phyloP scores from a whole-genome alignment of 2,888 invertebrate genomes.

The Germaria angustata region DNA sequence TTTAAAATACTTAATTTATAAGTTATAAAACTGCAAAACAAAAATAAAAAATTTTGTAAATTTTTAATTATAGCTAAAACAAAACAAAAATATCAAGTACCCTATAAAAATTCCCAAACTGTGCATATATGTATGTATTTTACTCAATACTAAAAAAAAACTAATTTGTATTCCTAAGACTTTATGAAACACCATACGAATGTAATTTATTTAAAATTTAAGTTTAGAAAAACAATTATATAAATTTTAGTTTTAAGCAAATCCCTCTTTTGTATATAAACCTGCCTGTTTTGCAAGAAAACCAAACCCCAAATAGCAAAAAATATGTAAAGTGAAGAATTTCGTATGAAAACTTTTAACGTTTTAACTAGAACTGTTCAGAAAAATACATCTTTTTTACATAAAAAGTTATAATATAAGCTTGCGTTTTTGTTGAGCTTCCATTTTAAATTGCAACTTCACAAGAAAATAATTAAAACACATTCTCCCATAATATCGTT shows the following conservation, averaged over 20 bases:
- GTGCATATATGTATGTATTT: conserved; percentile 51
- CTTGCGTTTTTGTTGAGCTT: conserved; percentile 80
- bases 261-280: conserved; percentile 45
- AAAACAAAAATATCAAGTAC: conserved; percentile 41
- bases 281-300: conserved; percentile 4
- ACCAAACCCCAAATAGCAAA: conserved; percentile 68
- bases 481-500: conserved; percentile 29
- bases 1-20: conserved; percentile 52
- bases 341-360: neutral
- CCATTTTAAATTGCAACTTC: conserved; percentile 51
- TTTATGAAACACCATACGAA: conserved; percentile 66
- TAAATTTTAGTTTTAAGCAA: conserved; percentile 37
- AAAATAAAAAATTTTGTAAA: conserved; percentile 19
- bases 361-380: neutral
- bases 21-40: conserved; percentile 25
- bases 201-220: conserved; percentile 59
- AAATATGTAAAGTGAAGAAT: neutral
- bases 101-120: conserved; percentile 58
- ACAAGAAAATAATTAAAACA: conserved; percentile 2
- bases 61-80: conserved; percentile 7
- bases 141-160: conserved; percentile 41
- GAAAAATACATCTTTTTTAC: conserved; percentile 50
- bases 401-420: conserved; percentile 66
- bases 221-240: conserved; percentile 36
- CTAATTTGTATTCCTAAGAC: conserved; percentile 74